A percentile compares a stretch with the other conserved stretches of the same genome.
Evolutionary conservation across 92 coral and sea anemone species (phyloP).

Genomic region (Actinernus sp.): DNA sequence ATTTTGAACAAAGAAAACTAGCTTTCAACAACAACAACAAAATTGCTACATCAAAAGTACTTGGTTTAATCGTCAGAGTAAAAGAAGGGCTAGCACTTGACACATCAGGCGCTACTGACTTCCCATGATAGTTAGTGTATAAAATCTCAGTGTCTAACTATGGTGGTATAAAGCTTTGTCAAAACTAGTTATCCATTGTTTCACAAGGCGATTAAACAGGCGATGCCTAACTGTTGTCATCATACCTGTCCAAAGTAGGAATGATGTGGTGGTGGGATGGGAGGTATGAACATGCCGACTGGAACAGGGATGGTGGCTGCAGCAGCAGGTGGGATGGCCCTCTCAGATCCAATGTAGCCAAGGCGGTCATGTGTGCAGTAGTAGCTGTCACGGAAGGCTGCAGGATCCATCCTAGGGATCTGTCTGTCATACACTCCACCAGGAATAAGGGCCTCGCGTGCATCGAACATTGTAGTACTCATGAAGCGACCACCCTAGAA

Average conservation of each 20-base stretch:
- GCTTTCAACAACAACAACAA: too few species aligned
- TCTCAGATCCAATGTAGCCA: slow-evolving; percentile 98
- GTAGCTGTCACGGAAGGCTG: slow-evolving; percentile 94
- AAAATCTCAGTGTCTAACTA: too few species aligned
- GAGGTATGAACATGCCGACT: slow-evolving; percentile 99
- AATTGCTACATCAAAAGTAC: too few species aligned
- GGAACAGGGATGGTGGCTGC: slow-evolving; percentile 99
- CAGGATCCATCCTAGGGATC: slow-evolving; percentile 91
- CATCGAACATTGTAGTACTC: slow-evolving; percentile 99
- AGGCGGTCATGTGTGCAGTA: slow-evolving; percentile 98
- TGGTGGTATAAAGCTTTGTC: too few species aligned
- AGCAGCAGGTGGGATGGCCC: slow-evolving; percentile 97
- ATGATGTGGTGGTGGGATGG: slow-evolving; percentile 98
- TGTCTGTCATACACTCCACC: slow-evolving; percentile 93
- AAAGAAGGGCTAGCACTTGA: too few species aligned
- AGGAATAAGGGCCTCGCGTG: slow-evolving; percentile 96
- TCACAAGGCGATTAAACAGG: too few species aligned
- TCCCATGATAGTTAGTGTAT: too few species aligned
- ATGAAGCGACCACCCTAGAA: slow-evolving; percentile 97
- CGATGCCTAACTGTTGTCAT: too few species aligned
- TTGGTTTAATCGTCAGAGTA: too few species aligned
- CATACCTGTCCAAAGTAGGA: slow-evolving; percentile 95
- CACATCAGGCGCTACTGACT: too few species aligned
- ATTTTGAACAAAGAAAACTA: too few species aligned
- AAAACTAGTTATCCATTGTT: too few species aligned